Evolutionary conservation across 2,888 invertebrate genomes (phyloP), one percentile per base, ranked within the genome.

Genomic region (Nemoura dubitans): DNA sequence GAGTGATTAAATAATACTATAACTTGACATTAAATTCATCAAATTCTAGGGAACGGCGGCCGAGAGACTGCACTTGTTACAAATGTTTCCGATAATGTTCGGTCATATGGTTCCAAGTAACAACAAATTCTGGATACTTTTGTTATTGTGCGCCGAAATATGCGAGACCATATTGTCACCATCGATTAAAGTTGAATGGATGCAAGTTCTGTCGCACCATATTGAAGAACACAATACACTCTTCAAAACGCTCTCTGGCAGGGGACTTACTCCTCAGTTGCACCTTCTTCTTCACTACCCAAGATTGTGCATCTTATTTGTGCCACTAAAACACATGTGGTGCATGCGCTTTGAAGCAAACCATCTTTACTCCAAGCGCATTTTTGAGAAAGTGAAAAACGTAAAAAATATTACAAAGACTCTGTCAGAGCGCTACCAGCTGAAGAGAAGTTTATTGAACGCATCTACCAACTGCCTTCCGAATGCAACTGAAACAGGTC

Each of bases 301-400:
- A 59, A 59, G 59, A 59, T 59, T 59, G 59, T 59, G 59, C 59
- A 59, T 59, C 59, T 59, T 59, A 59, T 59, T 59, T 59, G 59
- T 3, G 59, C 59, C 59, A 59, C 59, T 59, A 16, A 21, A 59
- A 59, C 59, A 59, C 59, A 59, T 59, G 59, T 59, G 59, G 59
- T 59, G 59, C 21, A 59, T 59, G 59, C 10, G 59, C 16, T 59
- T 59, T 59, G 59, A 59, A 21, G 59, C 59, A 59, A 59, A 59
- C 59, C 59, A 59, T 59, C 59, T 59, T 59, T 59, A 59, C 21
- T 59, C 14, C 59, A 59, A 59, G 59, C 59, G 59, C 59, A 59
- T 59, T 59, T 59, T 59, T 59, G 59, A 59, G 59, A 59, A 59
- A 21, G 59, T 59, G 59, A 59, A 59, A 59, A n/a, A n/a, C n/a